Evolutionary conservation across 2,113 vertebrate genomes (phyloP).

Genomic region (Seriola quinqueradiata): DNA sequence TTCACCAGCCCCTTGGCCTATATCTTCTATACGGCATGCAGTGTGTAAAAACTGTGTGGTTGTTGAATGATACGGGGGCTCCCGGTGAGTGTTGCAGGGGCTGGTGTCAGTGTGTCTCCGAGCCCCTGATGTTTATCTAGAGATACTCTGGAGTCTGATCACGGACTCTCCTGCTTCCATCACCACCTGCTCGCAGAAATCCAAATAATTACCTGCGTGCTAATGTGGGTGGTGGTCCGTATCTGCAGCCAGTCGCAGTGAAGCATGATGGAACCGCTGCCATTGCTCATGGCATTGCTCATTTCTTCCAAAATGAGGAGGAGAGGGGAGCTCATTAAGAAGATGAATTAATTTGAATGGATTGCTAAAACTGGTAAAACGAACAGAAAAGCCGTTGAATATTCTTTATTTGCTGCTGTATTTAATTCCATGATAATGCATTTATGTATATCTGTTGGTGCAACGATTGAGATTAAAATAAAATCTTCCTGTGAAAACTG

Average conservation of each 20-base stretch:
- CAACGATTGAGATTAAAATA: background rate
- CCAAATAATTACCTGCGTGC: conserved; percentile 77
- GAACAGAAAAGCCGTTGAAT: background rate
- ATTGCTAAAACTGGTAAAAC: background rate
- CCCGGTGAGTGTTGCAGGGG: conserved; percentile 50
- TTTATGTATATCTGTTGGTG: background rate
- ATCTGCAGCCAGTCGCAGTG: conserved; percentile 60
- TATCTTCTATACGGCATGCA: conserved; percentile 17
- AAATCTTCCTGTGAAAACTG: background rate
- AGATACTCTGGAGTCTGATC: conserved; percentile 72
- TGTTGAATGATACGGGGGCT: conserved; percentile 71
- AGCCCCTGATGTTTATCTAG: conserved; percentile 79
- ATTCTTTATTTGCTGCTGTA: background rate
- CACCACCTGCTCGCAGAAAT: conserved; percentile 81
- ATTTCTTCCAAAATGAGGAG: conserved; percentile 38
- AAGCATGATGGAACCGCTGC: conserved; percentile 43
- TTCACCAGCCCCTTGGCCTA: conserved; percentile 5
- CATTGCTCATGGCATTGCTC: conserved; percentile 46
- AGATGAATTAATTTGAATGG: conserved; percentile 9
- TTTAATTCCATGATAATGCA: background rate
- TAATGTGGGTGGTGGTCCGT: conserved; percentile 75
- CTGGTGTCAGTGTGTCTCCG: conserved; percentile 60
- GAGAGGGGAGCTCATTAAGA: conserved; percentile 27
- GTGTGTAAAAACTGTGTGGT: conserved; percentile 42
- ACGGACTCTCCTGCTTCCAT: conserved; percentile 70